Evolutionary conservation across 30 jellyfish, hydroid and myxozoan species (phyloP), one percentile per base, ranked within the genome.

Genomic region (Mastigias papua): DNA sequence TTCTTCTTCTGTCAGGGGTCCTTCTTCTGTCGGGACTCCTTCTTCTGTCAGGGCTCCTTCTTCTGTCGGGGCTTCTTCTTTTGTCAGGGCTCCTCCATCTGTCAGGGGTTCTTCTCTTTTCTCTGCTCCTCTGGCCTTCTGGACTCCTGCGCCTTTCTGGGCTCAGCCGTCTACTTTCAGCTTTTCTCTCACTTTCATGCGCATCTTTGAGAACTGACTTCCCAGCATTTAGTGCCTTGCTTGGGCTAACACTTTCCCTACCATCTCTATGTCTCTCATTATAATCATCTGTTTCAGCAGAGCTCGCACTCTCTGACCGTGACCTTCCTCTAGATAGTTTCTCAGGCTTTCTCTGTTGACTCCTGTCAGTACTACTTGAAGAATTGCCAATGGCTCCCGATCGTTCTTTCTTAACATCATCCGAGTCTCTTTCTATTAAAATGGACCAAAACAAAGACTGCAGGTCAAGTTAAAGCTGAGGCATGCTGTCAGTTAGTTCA

Each of bases 21-120:
- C 87, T 69, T 70, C 86, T 69, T 25, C 80, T 25, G 1, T 83
- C 93, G 2, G 82, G 87, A 31, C 92, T 89, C 61, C 92, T 72
- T 20, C 94, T 85, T 54, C 76, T 57, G 19, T 58, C 48, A 2
- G 78, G 87, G 46, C 89, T 60, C 64, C 91, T 80, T 26, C 82
- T 48, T 17, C 86, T 63, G 27, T 71, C 89, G 0, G 92, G 97
- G 65, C 97, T 89, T 51, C 89, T 68, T n/a, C 91, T 37, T 48
- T 92, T 88, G n/a, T 60, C 86, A 3, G 86, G 86, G 62, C 89
- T 78, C 49, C 89, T 81, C 15, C 84, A 22, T 17, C 81, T 50
- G 11, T 70, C 68, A 16, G 69, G 80, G 66, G 80, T 86, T 25
- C 95, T 74, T 58, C 62, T 48, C 6, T 42, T 61, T 49, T 85